Conservation (phyloP, 2,888 invertebrate genomes). For the Apamea anceps region DNA sequence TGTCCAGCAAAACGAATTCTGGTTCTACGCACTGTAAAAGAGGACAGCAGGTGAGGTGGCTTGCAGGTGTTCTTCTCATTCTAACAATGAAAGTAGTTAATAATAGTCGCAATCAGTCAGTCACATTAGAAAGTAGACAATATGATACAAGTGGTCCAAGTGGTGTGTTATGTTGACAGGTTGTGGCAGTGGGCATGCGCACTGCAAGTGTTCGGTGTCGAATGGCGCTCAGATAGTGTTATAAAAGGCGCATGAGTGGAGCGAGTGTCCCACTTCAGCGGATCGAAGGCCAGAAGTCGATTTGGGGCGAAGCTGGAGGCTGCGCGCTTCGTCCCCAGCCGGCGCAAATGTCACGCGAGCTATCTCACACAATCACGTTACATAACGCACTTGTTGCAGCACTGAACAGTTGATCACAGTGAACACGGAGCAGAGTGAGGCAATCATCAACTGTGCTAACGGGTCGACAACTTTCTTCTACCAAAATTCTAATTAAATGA, state of each 20-base stretch:
- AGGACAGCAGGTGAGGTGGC: background rate
- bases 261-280: conserved; percentile 79
- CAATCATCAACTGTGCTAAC: conserved; percentile 65
- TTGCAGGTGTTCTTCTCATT: conserved; percentile 32
- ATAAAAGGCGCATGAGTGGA: conserved; percentile 72
- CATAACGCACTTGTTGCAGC: conserved; percentile 72
- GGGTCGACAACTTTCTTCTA: conserved; percentile 65
- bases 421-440: conserved; percentile 53
- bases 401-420: conserved; percentile 39
- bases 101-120: conserved; percentile 43
- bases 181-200: conserved; percentile 67
- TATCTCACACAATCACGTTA: conserved; percentile 78
- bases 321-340: conserved; percentile 65
- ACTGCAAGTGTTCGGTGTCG: conserved; percentile 69
- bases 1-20: conserved; percentile 2
- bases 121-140: conserved; percentile 69
- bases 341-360: conserved; percentile 83
- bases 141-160: conserved; percentile 54
- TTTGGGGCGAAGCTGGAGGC: conserved; percentile 82
- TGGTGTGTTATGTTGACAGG: conserved; percentile 65
- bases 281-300: conserved; percentile 83
- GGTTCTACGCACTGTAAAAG: background rate
- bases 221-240: conserved; percentile 70
- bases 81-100: conserved; percentile 32
- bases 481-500: conserved; percentile 69